Percentiles rank a stretch among this genome's conserved stretches.
phyloP scores from a whole-genome alignment of 2,113 vertebrate genomes.

The Cyanoliseus patagonus region DNA sequence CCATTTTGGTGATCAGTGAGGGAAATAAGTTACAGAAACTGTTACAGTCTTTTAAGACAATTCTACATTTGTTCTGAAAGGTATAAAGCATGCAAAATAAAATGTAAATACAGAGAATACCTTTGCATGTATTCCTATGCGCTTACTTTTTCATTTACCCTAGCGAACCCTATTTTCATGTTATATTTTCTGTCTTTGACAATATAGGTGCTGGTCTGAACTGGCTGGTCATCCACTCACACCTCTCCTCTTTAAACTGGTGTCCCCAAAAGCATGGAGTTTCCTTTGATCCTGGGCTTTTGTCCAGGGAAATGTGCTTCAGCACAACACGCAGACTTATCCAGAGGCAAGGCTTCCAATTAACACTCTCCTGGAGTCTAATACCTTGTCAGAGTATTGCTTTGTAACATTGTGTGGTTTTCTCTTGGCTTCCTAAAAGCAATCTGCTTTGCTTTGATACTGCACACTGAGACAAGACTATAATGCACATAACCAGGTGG shows the following conservation, averaged over 20 bases:
- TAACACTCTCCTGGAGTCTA: not conserved
- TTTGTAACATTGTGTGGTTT: not conserved
- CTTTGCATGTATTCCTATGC: not conserved
- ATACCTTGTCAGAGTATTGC: not conserved
- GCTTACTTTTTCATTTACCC: not conserved
- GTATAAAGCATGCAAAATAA: not conserved
- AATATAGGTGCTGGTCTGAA: not conserved
- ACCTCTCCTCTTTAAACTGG: not conserved
- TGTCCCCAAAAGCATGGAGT: not conserved
- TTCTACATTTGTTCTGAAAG: not conserved
- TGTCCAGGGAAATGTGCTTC: not conserved
- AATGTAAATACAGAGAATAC: not conserved
- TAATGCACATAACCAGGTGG: not conserved
- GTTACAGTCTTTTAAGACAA: not conserved
- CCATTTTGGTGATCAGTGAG: not conserved
- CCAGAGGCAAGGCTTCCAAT: not conserved
- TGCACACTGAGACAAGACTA: not conserved
- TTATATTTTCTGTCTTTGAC: not conserved
- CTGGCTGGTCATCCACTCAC: not conserved
- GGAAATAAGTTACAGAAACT: not conserved
- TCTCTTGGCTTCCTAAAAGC: not conserved
- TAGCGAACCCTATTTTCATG: not conserved
- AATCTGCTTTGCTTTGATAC: not conserved
- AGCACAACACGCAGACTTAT: not conserved
- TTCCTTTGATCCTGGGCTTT: constrained; percentile 5